phyloP scores from a whole-genome alignment of 2,888 invertebrate species.

The Acleris laterana region DNA sequence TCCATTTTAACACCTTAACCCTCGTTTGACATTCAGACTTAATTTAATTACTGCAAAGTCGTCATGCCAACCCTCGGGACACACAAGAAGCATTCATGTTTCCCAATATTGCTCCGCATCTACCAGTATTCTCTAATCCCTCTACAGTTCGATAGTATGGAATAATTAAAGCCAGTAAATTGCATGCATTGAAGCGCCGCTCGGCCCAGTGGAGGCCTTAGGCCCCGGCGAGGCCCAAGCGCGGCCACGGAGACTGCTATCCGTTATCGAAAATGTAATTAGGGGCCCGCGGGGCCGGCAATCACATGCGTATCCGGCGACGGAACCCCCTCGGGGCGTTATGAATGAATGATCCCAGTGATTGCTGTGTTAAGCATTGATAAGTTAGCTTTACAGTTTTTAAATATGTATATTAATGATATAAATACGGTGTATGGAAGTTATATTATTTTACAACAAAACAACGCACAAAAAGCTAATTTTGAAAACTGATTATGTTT shows the following conservation, averaged over 20 bases:
- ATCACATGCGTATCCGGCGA: constrained; percentile 20
- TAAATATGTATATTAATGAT: too few species aligned
- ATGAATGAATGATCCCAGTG: too few species aligned
- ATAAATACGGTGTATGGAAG: too few species aligned
- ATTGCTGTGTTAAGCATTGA: too few species aligned
- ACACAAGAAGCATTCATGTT: background rate
- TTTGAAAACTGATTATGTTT: too few species aligned
- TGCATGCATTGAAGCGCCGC: constrained; percentile 27
- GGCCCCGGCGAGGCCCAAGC: constrained; percentile 1
- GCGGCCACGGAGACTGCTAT: constrained; percentile 4
- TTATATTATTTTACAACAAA: too few species aligned
- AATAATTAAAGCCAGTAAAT: constrained; percentile 32
- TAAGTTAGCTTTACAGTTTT: too few species aligned
- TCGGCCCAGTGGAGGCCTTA: background rate
- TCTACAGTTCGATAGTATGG: background rate
- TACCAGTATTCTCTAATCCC: constrained; percentile 1
- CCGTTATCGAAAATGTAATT: constrained; percentile 36
- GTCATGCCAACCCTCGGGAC: background rate
- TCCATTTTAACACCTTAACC: too few species aligned
- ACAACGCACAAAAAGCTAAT: too few species aligned
- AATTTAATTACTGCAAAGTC: too few species aligned
- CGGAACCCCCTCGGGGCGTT: background rate
- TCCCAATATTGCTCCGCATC: background rate
- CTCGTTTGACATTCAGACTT: too few species aligned
- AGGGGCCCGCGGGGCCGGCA: constrained; percentile 32